phyloP scores from a whole-genome alignment of 2,113 vertebrate species.

The Osmerus eperlanus region DNA sequence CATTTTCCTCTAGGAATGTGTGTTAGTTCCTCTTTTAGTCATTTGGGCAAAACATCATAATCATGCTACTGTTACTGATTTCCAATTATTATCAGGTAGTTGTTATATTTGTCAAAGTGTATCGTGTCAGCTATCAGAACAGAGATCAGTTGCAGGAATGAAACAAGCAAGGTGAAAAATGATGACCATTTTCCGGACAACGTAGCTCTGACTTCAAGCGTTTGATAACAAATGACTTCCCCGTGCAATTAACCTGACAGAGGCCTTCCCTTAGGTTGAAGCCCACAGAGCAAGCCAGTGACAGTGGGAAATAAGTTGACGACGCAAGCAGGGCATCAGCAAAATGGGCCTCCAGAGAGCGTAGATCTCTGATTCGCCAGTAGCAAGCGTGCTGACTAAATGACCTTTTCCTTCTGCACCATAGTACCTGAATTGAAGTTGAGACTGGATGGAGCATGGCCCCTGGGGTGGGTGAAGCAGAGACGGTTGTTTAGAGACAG shows the following conservation, averaged over 20 bases:
- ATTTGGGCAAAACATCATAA: background rate
- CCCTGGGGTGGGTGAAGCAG: background rate
- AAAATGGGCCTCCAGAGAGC: slow-evolving; percentile 35
- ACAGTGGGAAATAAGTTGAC: slow-evolving; percentile 31
- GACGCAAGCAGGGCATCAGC: slow-evolving; percentile 33
- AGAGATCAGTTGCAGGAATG: background rate
- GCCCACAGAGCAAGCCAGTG: slow-evolving; percentile 22
- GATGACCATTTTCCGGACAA: background rate
- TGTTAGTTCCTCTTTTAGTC: background rate
- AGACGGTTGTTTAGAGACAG: background rate
- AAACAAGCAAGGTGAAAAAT: background rate
- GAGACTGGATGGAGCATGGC: background rate
- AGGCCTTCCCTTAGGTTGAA: slow-evolving; percentile 32
- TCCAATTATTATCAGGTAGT: background rate
- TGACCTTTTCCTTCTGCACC: slow-evolving; percentile 3
- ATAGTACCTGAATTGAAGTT: background rate
- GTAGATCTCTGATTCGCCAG: slow-evolving; percentile 27
- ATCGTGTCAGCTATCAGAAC: background rate
- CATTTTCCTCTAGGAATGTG: too few relatives aligned
- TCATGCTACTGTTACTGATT: background rate
- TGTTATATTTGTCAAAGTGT: too few relatives aligned
- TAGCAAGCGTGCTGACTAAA: slow-evolving; percentile 7
- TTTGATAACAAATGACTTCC: slow-evolving; percentile 13
- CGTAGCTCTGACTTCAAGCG: background rate
- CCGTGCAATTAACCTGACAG: slow-evolving; percentile 36